phyloP scores from a whole-genome alignment of 2,888 invertebrate genomes.

The Athetis lepigone region DNA sequence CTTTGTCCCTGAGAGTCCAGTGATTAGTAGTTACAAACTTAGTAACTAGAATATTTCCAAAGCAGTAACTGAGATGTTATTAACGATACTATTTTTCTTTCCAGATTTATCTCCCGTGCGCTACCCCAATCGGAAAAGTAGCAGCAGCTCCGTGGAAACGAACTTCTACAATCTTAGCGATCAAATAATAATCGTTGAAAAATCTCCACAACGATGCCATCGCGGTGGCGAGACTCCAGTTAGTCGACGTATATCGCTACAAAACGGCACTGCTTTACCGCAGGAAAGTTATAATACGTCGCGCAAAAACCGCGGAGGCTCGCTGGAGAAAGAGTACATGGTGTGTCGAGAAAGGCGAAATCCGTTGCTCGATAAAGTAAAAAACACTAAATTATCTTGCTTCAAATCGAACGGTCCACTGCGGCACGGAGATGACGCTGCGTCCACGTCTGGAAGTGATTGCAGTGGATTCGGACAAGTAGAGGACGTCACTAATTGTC shows the following conservation, averaged over 20 bases:
- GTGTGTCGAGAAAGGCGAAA: constrained; percentile 92
- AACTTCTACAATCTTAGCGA: constrained; percentile 93
- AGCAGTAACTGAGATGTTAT: background rate
- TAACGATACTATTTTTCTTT: constrained; percentile 59
- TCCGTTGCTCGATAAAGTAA: constrained; percentile 93
- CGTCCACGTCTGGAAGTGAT: constrained; percentile 89
- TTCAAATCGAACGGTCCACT: constrained; percentile 91
- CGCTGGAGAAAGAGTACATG: constrained; percentile 90
- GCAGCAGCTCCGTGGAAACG: constrained; percentile 92
- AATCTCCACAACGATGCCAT: constrained; percentile 87
- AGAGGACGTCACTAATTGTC: constrained; percentile 82
- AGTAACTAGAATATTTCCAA: background rate
- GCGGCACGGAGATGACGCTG: constrained; percentile 86
- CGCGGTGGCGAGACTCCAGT: constrained; percentile 81
- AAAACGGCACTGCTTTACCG: constrained; percentile 83
- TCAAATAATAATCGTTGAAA: constrained; percentile 91
- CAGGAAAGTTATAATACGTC: constrained; percentile 88
- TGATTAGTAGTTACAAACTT: background rate
- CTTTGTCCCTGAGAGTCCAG: background rate
- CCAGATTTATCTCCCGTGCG: constrained; percentile 92
- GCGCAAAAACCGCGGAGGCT: constrained; percentile 86
- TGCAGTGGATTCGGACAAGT: constrained; percentile 88
- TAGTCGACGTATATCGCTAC: constrained; percentile 85
- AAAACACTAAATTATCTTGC: constrained; percentile 93
- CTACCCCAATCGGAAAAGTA: constrained; percentile 91